Conservation (phyloP, 2,797 vertebrate species). For the Neopelma chrysocephalum region DNA sequence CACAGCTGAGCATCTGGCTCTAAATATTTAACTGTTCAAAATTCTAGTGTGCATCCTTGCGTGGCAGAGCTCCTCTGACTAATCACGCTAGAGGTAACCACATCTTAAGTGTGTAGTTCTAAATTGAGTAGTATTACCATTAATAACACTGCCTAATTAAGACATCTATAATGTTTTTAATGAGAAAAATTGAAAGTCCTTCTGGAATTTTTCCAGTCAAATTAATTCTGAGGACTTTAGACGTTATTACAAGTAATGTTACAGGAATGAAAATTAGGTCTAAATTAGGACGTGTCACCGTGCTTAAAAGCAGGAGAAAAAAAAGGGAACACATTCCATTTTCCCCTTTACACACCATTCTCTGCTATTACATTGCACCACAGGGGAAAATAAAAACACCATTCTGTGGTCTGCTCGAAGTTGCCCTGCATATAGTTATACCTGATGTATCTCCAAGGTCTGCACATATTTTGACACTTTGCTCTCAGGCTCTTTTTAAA, state of each 20-base stretch:
- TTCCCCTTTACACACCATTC: not conserved
- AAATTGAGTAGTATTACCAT: conserved; percentile 75
- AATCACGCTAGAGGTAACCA: conserved; percentile 72
- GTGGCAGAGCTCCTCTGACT: conserved; percentile 63
- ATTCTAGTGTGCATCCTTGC: conserved; percentile 63
- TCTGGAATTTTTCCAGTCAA: conserved; percentile 82
- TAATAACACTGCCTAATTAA: conserved; percentile 80
- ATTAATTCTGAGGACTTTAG: conserved; percentile 77
- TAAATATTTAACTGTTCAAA: conserved; percentile 67
- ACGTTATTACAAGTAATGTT: conserved; percentile 76
- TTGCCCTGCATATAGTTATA: not conserved
- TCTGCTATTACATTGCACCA: not conserved
- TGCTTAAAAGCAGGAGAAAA: conserved; percentile 58
- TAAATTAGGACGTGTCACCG: conserved; percentile 73
- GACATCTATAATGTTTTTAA: conserved; percentile 83
- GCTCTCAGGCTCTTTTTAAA: not conserved
- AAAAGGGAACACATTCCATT: not conserved
- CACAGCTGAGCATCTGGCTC: conserved; percentile 33
- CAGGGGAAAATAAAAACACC: not conserved
- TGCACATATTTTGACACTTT: not conserved
- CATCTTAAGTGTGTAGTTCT: conserved; percentile 74
- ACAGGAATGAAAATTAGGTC: conserved; percentile 77
- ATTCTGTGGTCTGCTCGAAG: not conserved
- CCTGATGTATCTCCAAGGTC: not conserved
- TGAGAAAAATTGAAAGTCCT: conserved; percentile 81